Conservation (phyloP, 2,113 vertebrate species). For the Peromyscus maniculatus region DNA sequence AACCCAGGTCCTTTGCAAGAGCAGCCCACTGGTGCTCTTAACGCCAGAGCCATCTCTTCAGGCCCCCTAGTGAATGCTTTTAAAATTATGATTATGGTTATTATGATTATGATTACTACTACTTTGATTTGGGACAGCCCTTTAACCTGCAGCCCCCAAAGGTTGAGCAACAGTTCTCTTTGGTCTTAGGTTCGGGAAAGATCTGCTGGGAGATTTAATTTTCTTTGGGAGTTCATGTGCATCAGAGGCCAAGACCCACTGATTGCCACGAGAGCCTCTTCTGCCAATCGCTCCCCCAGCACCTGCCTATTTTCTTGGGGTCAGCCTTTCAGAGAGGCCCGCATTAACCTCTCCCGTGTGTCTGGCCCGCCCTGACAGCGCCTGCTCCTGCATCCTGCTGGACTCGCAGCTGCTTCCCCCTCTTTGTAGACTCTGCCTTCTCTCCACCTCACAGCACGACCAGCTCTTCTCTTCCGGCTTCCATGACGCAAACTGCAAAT, state of each 20-base stretch:
- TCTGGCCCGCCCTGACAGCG: not conserved
- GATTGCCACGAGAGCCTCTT: not conserved
- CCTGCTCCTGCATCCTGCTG: not conserved
- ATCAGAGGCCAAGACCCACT: slow-evolving; percentile 40
- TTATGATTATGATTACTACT: too few species aligned
- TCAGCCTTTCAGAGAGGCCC: not conserved
- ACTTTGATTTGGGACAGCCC: not conserved
- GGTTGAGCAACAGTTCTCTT: not conserved
- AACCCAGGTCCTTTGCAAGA: not conserved
- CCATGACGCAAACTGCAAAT: not conserved
- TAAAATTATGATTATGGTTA: not conserved
- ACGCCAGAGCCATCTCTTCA: not conserved
- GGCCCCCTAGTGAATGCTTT: not conserved
- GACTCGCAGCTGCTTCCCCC: not conserved
- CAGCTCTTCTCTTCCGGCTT: not conserved
- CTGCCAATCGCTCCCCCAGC: not conserved
- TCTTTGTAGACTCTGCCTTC: not conserved
- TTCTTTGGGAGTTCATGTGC: slow-evolving; percentile 60
- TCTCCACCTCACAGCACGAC: not conserved
- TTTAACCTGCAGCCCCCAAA: not conserved
- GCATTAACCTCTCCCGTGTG: not conserved
- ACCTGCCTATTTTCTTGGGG: not conserved
- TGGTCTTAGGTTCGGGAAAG: not conserved
- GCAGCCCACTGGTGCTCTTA: not conserved
- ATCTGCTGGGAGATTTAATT: slow-evolving; percentile 61